phyloP scores from a whole-genome alignment of 2,113 vertebrate species.

The Daubentonia madagascariensis region DNA sequence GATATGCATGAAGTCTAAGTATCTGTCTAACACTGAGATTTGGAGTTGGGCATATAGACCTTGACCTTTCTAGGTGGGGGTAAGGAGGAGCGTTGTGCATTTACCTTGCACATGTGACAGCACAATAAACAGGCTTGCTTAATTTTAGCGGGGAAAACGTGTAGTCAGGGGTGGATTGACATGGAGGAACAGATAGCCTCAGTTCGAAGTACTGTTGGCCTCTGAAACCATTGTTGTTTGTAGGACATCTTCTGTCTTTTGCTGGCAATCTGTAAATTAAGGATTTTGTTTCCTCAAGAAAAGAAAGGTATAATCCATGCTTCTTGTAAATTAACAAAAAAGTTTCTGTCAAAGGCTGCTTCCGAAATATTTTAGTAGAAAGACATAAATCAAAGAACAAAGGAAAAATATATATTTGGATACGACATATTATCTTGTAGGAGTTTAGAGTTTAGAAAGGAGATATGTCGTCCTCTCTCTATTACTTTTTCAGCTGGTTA shows the following conservation, averaged over 20 bases:
- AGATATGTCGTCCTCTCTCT: not conserved
- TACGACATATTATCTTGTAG: not conserved
- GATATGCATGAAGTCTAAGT: not conserved
- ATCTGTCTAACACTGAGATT: not conserved
- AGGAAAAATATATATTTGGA: not conserved
- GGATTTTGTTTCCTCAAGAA: not conserved
- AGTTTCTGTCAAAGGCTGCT: not conserved
- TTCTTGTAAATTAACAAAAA: not conserved
- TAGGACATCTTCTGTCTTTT: not conserved
- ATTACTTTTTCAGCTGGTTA: not conserved
- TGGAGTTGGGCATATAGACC: not conserved
- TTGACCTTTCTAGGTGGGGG: not conserved
- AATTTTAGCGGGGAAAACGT: not conserved
- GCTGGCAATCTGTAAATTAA: not conserved
- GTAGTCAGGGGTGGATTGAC: not conserved
- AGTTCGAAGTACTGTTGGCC: not conserved
- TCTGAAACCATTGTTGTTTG: not conserved
- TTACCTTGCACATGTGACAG: not conserved
- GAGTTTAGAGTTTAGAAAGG: not conserved
- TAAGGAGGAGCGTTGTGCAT: not conserved
- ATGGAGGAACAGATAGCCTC: not conserved
- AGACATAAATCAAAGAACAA: not conserved
- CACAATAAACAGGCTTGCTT: not conserved
- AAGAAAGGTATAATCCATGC: not conserved
- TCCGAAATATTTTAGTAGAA: not conserved